A percentile compares a stretch with the other conserved stretches of the same genome.
Evolutionary conservation across 2,797 vertebrate species (phyloP).

Genomic region (Ceyx erithaca): DNA sequence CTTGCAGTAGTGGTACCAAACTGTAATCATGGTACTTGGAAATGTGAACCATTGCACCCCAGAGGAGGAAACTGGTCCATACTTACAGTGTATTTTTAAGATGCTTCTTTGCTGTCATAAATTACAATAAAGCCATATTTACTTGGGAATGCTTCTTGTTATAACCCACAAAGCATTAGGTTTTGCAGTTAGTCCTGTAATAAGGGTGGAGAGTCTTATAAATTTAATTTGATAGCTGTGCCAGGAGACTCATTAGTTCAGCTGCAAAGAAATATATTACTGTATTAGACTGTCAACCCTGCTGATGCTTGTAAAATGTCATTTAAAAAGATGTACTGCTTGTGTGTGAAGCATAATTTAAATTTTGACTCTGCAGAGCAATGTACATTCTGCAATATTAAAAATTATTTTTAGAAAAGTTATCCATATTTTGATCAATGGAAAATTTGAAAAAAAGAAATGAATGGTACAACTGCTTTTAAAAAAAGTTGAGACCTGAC

Average conservation of each 20-base stretch:
- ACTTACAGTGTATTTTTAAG: not conserved
- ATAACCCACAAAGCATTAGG: conserved; percentile 61
- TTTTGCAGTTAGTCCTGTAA: conserved; percentile 75
- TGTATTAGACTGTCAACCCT: conserved; percentile 73
- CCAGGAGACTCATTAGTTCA: conserved; percentile 80
- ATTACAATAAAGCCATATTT: conserved; percentile 68
- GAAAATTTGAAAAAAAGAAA: conserved; percentile 50
- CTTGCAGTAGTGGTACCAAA: not conserved
- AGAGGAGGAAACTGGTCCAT: not conserved
- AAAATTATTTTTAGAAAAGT: conserved; percentile 53
- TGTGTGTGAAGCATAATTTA: conserved; percentile 54
- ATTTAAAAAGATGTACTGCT: conserved; percentile 71
- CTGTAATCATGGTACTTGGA: not conserved
- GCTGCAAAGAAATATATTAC: conserved; percentile 73
- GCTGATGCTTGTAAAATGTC: conserved; percentile 75
- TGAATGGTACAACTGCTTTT: not conserved
- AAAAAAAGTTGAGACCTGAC: conserved; percentile 30
- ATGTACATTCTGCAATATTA: conserved; percentile 44
- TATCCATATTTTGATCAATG: conserved; percentile 61
- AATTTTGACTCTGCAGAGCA: conserved; percentile 50
- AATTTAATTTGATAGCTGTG: conserved; percentile 80
- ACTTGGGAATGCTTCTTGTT: conserved; percentile 72
- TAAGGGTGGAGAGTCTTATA: conserved; percentile 79
- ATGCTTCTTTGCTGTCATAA: conserved; percentile 34
- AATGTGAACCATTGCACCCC: not conserved